Conservation (phyloP, 1,140 invertebrate species). For the Heliconius eleuchia region DNA sequence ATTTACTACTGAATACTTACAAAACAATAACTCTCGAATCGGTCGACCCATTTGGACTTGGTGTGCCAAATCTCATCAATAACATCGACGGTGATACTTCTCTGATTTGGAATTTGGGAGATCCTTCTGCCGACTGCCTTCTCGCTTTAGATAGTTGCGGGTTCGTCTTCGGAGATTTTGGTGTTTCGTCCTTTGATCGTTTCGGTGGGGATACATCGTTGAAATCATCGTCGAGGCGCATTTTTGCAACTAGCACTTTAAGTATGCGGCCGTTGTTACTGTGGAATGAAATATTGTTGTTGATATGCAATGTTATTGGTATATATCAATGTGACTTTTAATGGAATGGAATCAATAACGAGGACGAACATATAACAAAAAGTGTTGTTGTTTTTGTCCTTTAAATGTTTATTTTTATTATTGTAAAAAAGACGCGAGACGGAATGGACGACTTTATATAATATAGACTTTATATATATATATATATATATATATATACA, state of each 20-base stretch:
- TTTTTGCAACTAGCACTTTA: slow-evolving; percentile 64
- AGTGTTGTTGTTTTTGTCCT: no score
- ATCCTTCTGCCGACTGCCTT: slow-evolving; percentile 18
- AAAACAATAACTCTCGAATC: slow-evolving; percentile 55
- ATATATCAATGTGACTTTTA: no score
- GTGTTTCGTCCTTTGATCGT: slow-evolving; percentile 19
- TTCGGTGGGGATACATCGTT: slow-evolving; percentile 39
- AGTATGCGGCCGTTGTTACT: slow-evolving; percentile 56
- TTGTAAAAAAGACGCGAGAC: no score
- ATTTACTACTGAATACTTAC: slow-evolving; percentile 45
- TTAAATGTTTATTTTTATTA: no score
- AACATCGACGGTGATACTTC: slow-evolving; percentile 31
- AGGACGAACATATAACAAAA: no score
- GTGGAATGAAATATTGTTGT: background rate
- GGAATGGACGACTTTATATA: no score
- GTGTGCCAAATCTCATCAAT: slow-evolving; percentile 55
- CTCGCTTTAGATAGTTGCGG: background rate
- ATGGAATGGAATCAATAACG: no score
- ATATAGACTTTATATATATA: no score
- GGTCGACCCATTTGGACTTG: slow-evolving; percentile 66
- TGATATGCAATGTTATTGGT: no score
- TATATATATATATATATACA: no score
- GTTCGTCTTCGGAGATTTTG: background rate
- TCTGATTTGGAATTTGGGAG: slow-evolving; percentile 16
- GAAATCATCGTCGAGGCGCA: slow-evolving; percentile 50